Evolutionary conservation across 2,888 invertebrate species (phyloP), one percentile per base, ranked within the genome.

Genomic region (Cephus pygmeus): DNA sequence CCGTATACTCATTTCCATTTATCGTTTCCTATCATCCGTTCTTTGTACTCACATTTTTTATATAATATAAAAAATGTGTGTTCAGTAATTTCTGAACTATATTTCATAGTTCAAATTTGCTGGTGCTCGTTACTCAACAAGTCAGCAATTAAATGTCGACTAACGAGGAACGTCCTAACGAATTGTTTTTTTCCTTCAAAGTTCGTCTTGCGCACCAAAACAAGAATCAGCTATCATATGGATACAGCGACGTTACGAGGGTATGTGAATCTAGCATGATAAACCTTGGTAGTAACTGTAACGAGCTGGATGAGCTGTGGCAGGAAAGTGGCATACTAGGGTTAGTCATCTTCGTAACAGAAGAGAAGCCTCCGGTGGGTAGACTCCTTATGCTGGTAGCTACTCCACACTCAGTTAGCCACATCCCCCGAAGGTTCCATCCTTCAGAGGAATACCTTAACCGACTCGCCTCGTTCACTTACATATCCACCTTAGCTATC

Each of bases 261-360:
- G 34, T 73, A 35, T n/a, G 35, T 4, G 34, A 73, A 73, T 12
- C 23, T n/a, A 23, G 15, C 73, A 35, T 87, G 85, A 88, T 86
- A 84, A 88, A 83, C 81, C 77, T 76, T 76, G 75, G 76, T 85
- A 83, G 83, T 85, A 85, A 83, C 83, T 83, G 84, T 88, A 88
- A 88, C 87, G 88, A 88, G 86, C 82, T 80, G 84, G 84, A 87
- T 84, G 86, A 81, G 83, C 84, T 79, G 81, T 83, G 84, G 80
- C 81, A 81, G 71, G 12, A 71, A 71, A 71, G 12, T 71, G 71
- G 71, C 71, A 23, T 31, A 71, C 31, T 4, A 71, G 33, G 71
- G 71, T 71, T 71, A 31, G 71, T 34, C 33, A 34, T 34, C 56
- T 56, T 56, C 56, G 23, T 56, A 56, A 6, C 56, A 56, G 56